Evolutionary conservation across 2,888 invertebrate species (phyloP), one percentile per base, ranked within the genome.

Genomic region (Apamea anceps): DNA sequence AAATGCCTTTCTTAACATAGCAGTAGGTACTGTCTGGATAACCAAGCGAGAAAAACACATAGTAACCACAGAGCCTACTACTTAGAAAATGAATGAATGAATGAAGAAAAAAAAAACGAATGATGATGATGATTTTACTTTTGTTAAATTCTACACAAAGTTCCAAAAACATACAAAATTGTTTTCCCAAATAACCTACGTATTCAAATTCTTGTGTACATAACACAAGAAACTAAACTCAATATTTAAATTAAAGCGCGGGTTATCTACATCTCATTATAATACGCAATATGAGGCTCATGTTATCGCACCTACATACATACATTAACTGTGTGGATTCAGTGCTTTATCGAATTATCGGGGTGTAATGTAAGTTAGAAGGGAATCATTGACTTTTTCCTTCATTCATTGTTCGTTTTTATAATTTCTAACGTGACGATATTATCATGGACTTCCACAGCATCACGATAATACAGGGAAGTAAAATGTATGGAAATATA

Each of bases 241-340:
- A 88, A 88, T 88, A 86, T 89, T 88, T 85, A 85, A 88, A 89
- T 88, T 73, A 86, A 88, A 84, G 54, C 84, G 71, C 70, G 89
- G 85, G 80, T 88, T 86, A 88, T 89, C 89, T 89, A 79, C 88
- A 88, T 89, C 88, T 89, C 85, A 88, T 87, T 89, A 89, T 83
- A 86, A 84, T 88, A 86, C 65, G 81, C 81, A 88, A 88, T 83
- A 88, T 79, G 78, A 79, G 81, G 48, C 74, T 60, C 42, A 15
- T 82, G 77, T 81, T 86, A 85, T 88, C 75, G 70, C 74, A 80
- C 62, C 63, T 77, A 78, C 65, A 66, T 81, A 71, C 65, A 66
- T 70, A 79, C 25, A 79, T 74, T 73, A 77, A 28, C 45, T 77
- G 67, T 45, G 25, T 85, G 60, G 63, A 73, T n/a, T 71, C n/a